A percentile compares a stretch with the other conserved stretches of the same genome.
Conservation (phyloP, 1,140 invertebrate genomes). For the Andrena cerasifolii region DNA sequence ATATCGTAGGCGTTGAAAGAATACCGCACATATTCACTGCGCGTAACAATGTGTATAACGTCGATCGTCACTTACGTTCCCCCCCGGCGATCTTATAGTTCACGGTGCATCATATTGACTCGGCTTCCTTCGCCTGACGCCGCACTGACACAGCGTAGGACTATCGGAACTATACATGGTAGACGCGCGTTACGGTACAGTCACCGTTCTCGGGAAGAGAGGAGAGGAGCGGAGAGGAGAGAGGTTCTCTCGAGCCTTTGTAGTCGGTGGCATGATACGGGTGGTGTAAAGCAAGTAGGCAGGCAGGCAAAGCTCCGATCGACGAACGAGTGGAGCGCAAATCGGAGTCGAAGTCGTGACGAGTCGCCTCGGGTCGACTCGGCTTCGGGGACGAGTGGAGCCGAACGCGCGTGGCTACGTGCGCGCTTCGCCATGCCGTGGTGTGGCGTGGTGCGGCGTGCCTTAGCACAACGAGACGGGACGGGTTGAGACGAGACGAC, state of each 20-base stretch:
- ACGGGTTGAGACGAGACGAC: not conserved
- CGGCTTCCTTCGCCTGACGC: constrained; percentile 11
- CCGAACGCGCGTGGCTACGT: constrained; percentile 41
- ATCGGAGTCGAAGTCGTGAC: constrained; percentile 34
- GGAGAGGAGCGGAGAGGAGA: no score
- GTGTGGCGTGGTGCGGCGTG: constrained; percentile 1
- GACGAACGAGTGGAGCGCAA: constrained; percentile 39
- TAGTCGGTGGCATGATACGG: not conserved
- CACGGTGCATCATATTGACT: constrained; percentile 35
- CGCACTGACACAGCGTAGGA: constrained; percentile 19
- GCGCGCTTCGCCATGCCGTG: constrained; percentile 11
- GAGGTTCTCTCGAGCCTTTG: constrained; percentile 22
- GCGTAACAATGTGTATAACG: not conserved
- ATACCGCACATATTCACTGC: not conserved
- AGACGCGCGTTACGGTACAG: constrained; percentile 59
- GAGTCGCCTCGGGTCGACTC: constrained; percentile 33
- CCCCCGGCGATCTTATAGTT: constrained; percentile 2
- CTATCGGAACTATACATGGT: constrained; percentile 47
- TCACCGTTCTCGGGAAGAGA: constrained; percentile 30
- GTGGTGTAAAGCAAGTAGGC: constrained; percentile 22
- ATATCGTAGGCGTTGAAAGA: not conserved
- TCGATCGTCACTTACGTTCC: constrained; percentile 6
- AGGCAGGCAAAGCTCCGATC: constrained; percentile 33
- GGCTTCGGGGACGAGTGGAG: constrained; percentile 34
- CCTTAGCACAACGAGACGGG: not conserved